phyloP scores from a whole-genome alignment of 1,140 invertebrate genomes.

The Aphaenogaster rudis region DNA sequence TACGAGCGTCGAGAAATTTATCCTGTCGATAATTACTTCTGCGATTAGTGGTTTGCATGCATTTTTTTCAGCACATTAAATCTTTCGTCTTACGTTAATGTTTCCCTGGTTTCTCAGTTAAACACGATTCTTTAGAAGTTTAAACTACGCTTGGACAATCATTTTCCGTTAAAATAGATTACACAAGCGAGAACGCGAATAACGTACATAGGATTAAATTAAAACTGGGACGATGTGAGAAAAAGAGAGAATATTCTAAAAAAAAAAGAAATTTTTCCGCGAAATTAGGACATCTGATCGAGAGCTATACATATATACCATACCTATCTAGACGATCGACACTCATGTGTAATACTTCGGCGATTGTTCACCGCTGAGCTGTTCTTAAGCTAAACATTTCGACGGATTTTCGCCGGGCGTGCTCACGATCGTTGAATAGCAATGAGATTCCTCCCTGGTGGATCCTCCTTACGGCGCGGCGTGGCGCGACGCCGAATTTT shows the following conservation, averaged over 20 bases:
- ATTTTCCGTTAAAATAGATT: not conserved
- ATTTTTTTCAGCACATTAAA: conserved; percentile 10
- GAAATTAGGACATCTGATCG: not conserved
- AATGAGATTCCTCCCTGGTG: conserved; percentile 36
- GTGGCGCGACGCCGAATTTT: conserved; percentile 33
- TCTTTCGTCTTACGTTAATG: conserved; percentile 2
- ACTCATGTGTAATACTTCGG: conserved; percentile 11
- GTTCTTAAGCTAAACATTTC: conserved; percentile 61
- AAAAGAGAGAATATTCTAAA: not conserved
- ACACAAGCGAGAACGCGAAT: not conserved
- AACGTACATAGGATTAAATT: not conserved
- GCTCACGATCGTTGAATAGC: conserved; percentile 46
- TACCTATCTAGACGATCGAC: not conserved
- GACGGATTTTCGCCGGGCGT: conserved; percentile 52
- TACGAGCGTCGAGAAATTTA: conserved; percentile 52
- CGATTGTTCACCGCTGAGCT: conserved; percentile 46
- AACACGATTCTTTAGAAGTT: not conserved
- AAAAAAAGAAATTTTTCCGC: not conserved
- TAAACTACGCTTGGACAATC: not conserved
- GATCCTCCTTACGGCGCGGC: not conserved
- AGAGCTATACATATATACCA: not conserved
- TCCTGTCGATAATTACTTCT: conserved; percentile 57
- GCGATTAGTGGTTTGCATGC: conserved; percentile 42
- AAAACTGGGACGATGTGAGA: not conserved
- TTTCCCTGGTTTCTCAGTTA: not conserved